Evolutionary conservation across 2,113 vertebrate genomes (phyloP).

Genomic region (Dipodomys spectabilis): DNA sequence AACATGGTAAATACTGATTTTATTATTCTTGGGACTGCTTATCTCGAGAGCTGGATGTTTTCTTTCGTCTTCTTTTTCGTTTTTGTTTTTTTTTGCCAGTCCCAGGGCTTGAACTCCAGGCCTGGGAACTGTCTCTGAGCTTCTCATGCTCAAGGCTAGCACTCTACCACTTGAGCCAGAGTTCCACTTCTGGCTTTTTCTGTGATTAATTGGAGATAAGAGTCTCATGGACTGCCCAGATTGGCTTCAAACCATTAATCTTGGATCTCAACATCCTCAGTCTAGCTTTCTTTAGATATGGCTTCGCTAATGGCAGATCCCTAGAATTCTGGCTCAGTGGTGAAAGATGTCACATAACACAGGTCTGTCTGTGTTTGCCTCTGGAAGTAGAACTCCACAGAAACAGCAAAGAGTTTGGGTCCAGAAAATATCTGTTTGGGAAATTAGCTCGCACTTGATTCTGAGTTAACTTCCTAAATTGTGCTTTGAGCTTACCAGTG

Average conservation of each 20-base stretch:
- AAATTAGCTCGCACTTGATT: conserved; percentile 32
- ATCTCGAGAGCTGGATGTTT: conserved; percentile 39
- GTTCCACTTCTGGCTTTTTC: too few relatives aligned
- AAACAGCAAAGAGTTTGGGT: background rate
- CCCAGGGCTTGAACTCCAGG: too few relatives aligned
- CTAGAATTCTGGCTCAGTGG: conserved; percentile 26
- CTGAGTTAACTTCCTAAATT: background rate
- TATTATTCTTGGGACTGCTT: conserved; percentile 39
- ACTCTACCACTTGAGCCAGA: too few relatives aligned
- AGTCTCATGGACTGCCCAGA: too few relatives aligned
- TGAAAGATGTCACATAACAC: conserved; percentile 41
- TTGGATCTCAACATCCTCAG: too few relatives aligned
- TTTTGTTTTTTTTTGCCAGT: too few relatives aligned
- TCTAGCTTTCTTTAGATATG: background rate
- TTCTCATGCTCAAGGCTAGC: too few relatives aligned
- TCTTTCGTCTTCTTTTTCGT: background rate
- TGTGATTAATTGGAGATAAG: too few relatives aligned
- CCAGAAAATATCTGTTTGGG: background rate
- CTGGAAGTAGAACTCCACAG: background rate
- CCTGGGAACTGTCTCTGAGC: too few relatives aligned
- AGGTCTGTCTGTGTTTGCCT: background rate
- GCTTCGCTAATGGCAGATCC: conserved; percentile 55
- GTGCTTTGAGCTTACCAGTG: background rate
- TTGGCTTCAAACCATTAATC: too few relatives aligned
- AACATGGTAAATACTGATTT: conserved; percentile 42